phyloP scores from a whole-genome alignment of 2,797 vertebrate species.

The Argya squamiceps region DNA sequence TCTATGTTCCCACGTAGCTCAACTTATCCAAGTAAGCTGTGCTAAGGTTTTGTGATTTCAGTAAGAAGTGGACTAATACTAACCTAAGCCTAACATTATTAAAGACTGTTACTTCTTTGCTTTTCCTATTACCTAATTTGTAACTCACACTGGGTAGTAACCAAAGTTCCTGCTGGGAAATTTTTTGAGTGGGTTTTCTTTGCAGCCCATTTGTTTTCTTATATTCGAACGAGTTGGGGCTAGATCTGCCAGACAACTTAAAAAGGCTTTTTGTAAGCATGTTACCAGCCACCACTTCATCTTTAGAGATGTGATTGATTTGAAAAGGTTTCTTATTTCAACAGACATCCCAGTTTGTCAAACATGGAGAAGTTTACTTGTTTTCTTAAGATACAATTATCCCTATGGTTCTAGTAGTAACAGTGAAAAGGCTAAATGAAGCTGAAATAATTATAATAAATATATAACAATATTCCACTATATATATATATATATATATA shows the following conservation, averaged over 20 bases:
- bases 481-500: not conserved
- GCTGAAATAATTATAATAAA: not conserved
- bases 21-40: not conserved
- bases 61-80: not conserved
- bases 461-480: not conserved
- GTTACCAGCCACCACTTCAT: not conserved
- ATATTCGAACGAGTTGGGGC: not conserved
- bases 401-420: not conserved
- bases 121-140: slow-evolving; percentile 32
- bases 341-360: not conserved
- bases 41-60: not conserved
- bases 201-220: slow-evolving; percentile 16
- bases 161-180: not conserved
- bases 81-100: not conserved
- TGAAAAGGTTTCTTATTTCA: slow-evolving; percentile 16
- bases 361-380: slow-evolving; percentile 7
- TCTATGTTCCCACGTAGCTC: not conserved
- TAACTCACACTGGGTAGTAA: slow-evolving; percentile 34
- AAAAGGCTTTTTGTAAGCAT: slow-evolving; percentile 18
- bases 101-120: slow-evolving; percentile 14
- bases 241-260: slow-evolving; percentile 20
- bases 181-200: slow-evolving; percentile 27
- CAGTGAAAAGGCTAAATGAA: slow-evolving; percentile 1
- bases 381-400: slow-evolving; percentile 22
- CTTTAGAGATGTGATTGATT: not conserved